phyloP scores from a whole-genome alignment of 2,888 invertebrate species.

The Micropterix aruncella region DNA sequence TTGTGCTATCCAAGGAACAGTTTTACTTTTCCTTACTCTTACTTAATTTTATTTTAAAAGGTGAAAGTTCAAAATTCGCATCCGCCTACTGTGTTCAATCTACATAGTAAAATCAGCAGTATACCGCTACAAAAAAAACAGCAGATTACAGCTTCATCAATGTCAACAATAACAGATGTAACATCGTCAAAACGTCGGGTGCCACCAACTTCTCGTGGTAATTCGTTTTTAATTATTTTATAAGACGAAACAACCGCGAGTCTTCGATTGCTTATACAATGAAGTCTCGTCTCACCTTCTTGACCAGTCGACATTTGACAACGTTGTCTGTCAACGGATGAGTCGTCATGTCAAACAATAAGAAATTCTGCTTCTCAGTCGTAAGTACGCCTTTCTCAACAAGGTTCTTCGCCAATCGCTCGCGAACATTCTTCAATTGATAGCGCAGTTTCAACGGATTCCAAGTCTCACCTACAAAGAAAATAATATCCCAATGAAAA shows the following conservation, averaged over 20 bases:
- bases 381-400: slow-evolving; percentile 98
- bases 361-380: slow-evolving; percentile 98
- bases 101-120: no score
- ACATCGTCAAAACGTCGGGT: no score
- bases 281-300: slow-evolving; percentile 78
- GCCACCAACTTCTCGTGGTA: no score
- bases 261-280: no score
- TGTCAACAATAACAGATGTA: slow-evolving; percentile 4
- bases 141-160: slow-evolving; percentile 2
- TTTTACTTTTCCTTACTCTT: no score
- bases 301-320: slow-evolving; percentile 91
- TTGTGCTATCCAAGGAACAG: no score
- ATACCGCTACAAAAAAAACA: slow-evolving; percentile 3
- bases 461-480: slow-evolving; percentile 88
- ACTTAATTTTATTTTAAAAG: no score
- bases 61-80: no score
- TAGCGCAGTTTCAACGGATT: slow-evolving; percentile 97
- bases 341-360: slow-evolving; percentile 99
- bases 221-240: slow-evolving; percentile 2
- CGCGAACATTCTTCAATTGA: slow-evolving; percentile 96
- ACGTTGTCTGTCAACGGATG: slow-evolving; percentile 95
- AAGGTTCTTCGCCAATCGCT: slow-evolving; percentile 96
- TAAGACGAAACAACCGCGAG: no score
- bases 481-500: no score
- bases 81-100: no score